A percentile compares a stretch with the other conserved stretches of the same genome.
Evolutionary conservation across 2,797 vertebrate genomes (phyloP).

Genomic region (Manis javanica): DNA sequence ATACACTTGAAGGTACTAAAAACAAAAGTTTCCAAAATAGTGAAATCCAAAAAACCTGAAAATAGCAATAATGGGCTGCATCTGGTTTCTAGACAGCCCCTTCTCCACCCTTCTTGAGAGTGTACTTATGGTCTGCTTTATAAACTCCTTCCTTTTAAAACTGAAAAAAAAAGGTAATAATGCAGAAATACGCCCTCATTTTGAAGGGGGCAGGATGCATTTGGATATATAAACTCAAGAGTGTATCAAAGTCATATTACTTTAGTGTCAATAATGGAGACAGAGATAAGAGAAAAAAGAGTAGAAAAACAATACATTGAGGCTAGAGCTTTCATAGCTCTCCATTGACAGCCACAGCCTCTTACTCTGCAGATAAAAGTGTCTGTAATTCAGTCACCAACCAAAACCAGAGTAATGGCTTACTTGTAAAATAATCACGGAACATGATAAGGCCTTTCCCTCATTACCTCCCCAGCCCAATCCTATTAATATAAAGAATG

Average conservation of each 20-base stretch:
- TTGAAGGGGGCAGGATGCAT: neutral
- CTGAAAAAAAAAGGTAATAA: no score
- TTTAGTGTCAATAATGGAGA: neutral
- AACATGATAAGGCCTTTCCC: neutral
- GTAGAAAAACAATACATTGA: neutral
- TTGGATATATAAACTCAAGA: neutral
- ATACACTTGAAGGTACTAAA: neutral
- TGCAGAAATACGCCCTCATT: no score
- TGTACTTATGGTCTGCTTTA: no score
- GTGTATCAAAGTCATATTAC: constrained; percentile 2
- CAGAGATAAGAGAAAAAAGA: neutral
- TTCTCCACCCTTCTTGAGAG: no score
- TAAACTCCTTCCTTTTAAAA: no score
- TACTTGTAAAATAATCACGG: constrained; percentile 28
- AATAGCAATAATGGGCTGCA: neutral
- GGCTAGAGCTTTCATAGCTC: neutral
- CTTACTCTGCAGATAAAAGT: neutral
- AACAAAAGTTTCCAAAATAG: neutral
- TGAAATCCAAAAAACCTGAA: neutral
- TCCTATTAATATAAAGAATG: neutral
- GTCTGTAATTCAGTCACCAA: neutral
- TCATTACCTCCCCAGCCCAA: neutral
- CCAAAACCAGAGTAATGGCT: neutral
- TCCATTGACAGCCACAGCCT: neutral
- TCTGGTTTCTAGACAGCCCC: no score